phyloP scores from a whole-genome alignment of 2,888 invertebrate species.

The Xestia ashworthii region DNA sequence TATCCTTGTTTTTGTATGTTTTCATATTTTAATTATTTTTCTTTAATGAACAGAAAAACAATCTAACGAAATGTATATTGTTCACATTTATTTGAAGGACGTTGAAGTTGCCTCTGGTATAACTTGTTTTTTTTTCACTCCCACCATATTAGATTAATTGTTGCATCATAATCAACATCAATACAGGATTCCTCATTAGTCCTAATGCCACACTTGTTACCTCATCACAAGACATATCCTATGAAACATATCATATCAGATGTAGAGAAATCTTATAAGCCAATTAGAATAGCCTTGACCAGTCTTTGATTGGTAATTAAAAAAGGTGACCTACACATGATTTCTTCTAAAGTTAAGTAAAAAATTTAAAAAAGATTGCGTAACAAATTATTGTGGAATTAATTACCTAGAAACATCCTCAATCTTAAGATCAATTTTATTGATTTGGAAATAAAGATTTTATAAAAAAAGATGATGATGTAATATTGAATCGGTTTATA shows the following conservation, averaged over 20 bases:
- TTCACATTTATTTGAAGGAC: background rate
- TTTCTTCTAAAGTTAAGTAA: background rate
- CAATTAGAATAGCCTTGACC: background rate
- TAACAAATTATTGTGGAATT: background rate
- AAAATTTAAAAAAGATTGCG: slow-evolving; percentile 6
- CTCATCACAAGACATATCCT: background rate
- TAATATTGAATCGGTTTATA: no score
- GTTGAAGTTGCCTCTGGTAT: background rate
- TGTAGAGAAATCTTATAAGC: background rate
- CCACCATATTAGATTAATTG: background rate
- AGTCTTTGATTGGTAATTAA: background rate
- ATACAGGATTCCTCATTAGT: slow-evolving; percentile 13
- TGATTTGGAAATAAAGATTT: background rate
- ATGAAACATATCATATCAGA: slow-evolving; percentile 5
- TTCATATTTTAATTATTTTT: background rate
- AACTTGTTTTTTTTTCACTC: background rate
- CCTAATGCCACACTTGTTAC: slow-evolving; percentile 4
- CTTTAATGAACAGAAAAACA: background rate
- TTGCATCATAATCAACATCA: slow-evolving; percentile 15
- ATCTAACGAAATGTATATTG: background rate
- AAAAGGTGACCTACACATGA: background rate
- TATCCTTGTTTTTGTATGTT: background rate
- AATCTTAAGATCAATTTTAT: background rate
- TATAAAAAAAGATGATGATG: background rate
- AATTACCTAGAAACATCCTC: background rate